Evolutionary conservation across 2,888 invertebrate genomes (phyloP).

Genomic region (Aelia acuminata): DNA sequence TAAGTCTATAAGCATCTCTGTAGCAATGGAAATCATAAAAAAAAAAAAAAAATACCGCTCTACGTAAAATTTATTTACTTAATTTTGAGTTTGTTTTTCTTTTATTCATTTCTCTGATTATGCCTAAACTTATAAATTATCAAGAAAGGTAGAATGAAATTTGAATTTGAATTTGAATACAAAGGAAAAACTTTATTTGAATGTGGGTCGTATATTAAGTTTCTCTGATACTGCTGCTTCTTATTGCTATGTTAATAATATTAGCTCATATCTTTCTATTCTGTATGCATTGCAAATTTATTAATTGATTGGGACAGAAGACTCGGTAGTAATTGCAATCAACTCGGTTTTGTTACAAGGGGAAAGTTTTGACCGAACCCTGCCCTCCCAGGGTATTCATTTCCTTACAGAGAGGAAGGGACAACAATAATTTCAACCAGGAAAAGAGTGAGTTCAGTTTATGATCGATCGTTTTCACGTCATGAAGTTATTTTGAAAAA

Average conservation of each 20-base stretch:
- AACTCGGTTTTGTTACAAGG: background rate
- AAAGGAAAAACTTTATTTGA: background rate
- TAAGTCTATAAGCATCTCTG: too few relatives aligned
- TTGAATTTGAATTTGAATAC: background rate
- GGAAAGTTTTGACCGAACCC: background rate
- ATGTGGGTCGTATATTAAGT: background rate
- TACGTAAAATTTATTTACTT: too few relatives aligned
- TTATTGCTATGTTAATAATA: background rate
- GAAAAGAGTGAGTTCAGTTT: too few relatives aligned
- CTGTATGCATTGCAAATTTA: background rate
- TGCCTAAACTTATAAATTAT: too few relatives aligned
- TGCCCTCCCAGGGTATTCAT: background rate
- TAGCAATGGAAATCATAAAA: too few relatives aligned
- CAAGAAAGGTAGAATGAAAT: background rate
- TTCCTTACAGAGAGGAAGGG: background rate
- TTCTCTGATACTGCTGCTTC: background rate
- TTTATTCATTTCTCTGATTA: too few relatives aligned
- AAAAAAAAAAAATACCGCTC: too few relatives aligned
- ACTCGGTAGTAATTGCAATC: background rate
- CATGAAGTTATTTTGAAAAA: too few relatives aligned
- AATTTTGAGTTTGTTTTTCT: too few relatives aligned
- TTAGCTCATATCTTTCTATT: background rate
- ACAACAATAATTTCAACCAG: background rate
- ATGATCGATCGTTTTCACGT: too few relatives aligned
- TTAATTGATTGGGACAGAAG: conserved; percentile 1